phyloP scores from a whole-genome alignment of 2,888 invertebrate genomes.

The Tachina fera region DNA sequence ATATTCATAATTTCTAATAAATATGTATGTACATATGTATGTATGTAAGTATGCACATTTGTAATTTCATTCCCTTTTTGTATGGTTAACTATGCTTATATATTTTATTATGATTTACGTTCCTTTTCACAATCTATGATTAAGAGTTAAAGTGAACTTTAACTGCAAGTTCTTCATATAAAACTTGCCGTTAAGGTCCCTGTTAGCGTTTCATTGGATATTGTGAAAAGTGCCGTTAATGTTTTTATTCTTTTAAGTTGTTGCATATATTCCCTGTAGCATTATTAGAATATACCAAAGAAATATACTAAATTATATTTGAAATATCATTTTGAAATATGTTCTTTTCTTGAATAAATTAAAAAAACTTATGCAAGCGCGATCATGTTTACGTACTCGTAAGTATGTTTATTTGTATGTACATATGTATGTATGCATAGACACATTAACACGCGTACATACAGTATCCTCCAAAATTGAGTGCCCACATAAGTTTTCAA shows the following conservation, averaged over 20 bases:
- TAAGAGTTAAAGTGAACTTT: background rate
- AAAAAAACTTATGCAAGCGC: conserved; percentile 1
- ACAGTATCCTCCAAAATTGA: too few relatives aligned
- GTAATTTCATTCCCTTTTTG: background rate
- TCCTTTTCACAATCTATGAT: too few relatives aligned
- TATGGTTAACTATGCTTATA: background rate
- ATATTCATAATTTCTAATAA: background rate
- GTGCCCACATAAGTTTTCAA: too few relatives aligned
- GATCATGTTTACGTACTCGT: background rate
- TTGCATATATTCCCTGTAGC: conserved; percentile 22
- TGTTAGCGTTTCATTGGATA: too few relatives aligned
- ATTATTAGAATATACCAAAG: conserved; percentile 68
- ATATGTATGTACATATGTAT: background rate
- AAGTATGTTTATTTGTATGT: background rate
- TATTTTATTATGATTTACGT: conserved; percentile 7
- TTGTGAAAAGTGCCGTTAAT: too few relatives aligned
- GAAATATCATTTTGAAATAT: conserved; percentile 45
- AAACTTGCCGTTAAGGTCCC: too few relatives aligned
- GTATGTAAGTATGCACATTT: too few relatives aligned
- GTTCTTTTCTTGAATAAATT: too few relatives aligned
- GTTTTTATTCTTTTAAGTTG: background rate
- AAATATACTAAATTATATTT: conserved; percentile 58
- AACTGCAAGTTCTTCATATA: too few relatives aligned
- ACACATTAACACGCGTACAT: too few relatives aligned
- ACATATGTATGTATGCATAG: too few relatives aligned